These are phyloP conservation scores for Stratiomys singularior DNA, from an alignment of 2,888 invertebrate species.

Conservation along the genomic window DNA sequence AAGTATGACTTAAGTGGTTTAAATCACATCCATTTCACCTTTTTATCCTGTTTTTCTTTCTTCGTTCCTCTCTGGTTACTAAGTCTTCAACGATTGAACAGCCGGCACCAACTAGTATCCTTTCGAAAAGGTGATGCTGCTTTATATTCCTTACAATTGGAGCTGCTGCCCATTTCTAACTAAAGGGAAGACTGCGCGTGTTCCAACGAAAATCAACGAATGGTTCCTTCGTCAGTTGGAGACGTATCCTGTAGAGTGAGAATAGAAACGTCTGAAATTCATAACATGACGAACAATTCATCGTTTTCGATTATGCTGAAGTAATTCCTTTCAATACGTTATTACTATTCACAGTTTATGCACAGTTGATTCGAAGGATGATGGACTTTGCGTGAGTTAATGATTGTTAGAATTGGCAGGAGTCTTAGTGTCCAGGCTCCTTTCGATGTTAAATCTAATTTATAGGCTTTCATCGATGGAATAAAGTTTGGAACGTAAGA, in stretches of 20 bases:
- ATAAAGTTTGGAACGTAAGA: no score
- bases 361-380: no score
- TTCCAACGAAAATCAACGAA: conserved; percentile 9
- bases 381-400: no score
- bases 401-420: no score
- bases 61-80: background rate
- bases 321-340: no score
- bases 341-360: no score
- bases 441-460: no score
- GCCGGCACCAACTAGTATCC: conserved; percentile 41
- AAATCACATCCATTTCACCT: background rate
- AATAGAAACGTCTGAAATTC: background rate
- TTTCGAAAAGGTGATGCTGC: background rate
- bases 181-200: conserved; percentile 9
- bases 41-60: background rate
- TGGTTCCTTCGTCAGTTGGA: background rate
- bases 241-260: no score
- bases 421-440: no score
- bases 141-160: conserved; percentile 14
- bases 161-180: background rate
- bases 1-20: background rate
- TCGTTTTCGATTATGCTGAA: no score
- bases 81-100: conserved; percentile 12
- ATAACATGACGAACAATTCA: no score
- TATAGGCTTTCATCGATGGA: no score